Base-by-base conservation (phyloP, 2,888 invertebrate species). In the Bellardia bayeri region DNA sequence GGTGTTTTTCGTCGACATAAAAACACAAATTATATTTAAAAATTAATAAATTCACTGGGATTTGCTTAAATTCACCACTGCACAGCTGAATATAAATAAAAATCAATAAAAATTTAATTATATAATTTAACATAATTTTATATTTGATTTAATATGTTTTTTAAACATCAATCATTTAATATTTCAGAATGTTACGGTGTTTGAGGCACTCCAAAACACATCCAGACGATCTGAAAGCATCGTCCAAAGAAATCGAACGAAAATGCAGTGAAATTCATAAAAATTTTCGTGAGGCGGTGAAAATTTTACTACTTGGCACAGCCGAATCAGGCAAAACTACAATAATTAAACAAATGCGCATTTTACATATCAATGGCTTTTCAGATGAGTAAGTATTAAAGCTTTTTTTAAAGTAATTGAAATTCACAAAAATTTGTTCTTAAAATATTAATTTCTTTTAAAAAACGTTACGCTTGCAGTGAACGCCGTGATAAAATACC, bases 321-420 rank as follows among this genome's bases (percentile, higher is more conserved):
- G 97, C 97, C 0, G 97, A 97, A 91, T 97, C 97, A 11, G 97
- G 97, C 0, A 97, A 97, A 92, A 97, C 97, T 0, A 97, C 97
- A 0, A 96, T 97, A 16, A 96, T 97, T 37, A 97, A 97, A 91
- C 97, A 97, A 93, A 97, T 97, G 97, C 96, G 96, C 92, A 97
- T 97, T 90, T 93, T 97, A 61, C 97, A 97, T 91, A 96, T 97
- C 6, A 96, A 97, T 91, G 97, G 97, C 75, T 97, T 96, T 90
- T 95, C 96, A 16, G 94, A 95, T 16, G 95, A 95, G 97, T 97
- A 94, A 94, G 94, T 94, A 61, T 58, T 16, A 14, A 51, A 51
- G 5, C 2, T 23, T 30, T 5, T 66, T 68, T 16, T 5, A 37
- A 37, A 54, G 3, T 49, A 58, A 37, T 6, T 37, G 4, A 37